phyloP scores from a whole-genome alignment of 2,113 vertebrate species.

The Tinamus guttatus region DNA sequence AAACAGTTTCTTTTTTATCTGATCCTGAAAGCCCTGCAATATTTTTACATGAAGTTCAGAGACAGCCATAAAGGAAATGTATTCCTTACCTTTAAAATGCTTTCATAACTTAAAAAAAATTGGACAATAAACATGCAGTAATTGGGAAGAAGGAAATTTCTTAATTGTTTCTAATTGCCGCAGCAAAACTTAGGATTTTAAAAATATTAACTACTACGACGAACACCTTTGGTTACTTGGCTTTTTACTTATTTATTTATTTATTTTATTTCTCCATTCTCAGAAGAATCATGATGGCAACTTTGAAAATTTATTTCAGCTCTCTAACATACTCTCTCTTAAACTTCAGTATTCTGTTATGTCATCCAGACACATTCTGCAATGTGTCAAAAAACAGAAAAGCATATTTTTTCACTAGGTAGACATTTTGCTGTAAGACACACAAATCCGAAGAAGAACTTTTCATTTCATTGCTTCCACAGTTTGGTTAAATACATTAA shows the following conservation, averaged over 20 bases:
- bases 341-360: background rate
- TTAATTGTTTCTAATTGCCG: background rate
- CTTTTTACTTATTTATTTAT: too few relatives aligned
- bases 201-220: background rate
- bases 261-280: background rate
- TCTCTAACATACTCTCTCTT: background rate
- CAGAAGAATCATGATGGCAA: background rate
- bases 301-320: background rate
- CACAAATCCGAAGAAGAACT: background rate
- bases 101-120: background rate
- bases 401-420: background rate
- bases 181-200: background rate
- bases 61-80: background rate
- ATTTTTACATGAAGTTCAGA: background rate
- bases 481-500: background rate
- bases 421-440: background rate
- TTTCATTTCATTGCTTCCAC: background rate
- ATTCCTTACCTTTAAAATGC: background rate
- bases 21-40: background rate
- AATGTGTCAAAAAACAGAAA: background rate
- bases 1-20: background rate
- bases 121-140: background rate
- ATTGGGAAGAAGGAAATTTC: background rate
- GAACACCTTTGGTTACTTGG: background rate
- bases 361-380: background rate